Base-by-base conservation (phyloP, 1,140 invertebrate species). In the Uloborus diversus region DNA sequence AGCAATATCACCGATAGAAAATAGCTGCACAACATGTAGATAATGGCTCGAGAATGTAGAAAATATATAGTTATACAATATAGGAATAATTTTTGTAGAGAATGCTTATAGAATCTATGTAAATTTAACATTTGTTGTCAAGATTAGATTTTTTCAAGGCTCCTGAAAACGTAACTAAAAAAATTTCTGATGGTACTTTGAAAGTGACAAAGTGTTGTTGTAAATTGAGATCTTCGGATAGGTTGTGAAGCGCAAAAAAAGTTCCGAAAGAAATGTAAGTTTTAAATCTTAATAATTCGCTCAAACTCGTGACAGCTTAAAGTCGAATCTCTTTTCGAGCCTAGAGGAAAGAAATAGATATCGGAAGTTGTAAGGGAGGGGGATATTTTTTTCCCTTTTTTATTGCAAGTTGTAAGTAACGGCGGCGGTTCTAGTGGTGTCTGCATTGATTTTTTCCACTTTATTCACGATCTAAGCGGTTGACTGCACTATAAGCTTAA, bases 391-490 rank as follows among this genome's bases (percentile, higher is more conserved):
- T 53, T 53, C n/a, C 17, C 7, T 20, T 14, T 20, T 53, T 53
- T 20, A 53, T 53, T 53, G 13, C 23, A 20, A 7, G n/a, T 20
- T 17, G 49, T 53, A 53, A 9, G 49, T 53, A 53, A 53, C 20
- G 49, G 9, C 20, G 49, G 9, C 23, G 49, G 25, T 59, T 59
- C 56, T 30, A 30, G 56, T 37, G 61, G 61, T 25, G 30, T 42
- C 1, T 23, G 1, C 33, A 66, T 49, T 79, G 64, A 69, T 79
- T 79, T 68, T 75, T 69, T 64, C n/a, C 59, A 17, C 32, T 79
- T 51, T 59, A 37, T 76, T 53, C 59, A 56, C 37, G 56, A 66
- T 78, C 35, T n/a, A 23, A 49, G 32, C 49, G 47, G n/a, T 25
- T 30, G 28, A 30, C 27, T 69, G 53, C 28, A 33, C 76, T 66